These are phyloP conservation scores for Potamilus streckersoni DNA, from an alignment of 1,140 invertebrate genomes.

Conservation along the genomic window DNA sequence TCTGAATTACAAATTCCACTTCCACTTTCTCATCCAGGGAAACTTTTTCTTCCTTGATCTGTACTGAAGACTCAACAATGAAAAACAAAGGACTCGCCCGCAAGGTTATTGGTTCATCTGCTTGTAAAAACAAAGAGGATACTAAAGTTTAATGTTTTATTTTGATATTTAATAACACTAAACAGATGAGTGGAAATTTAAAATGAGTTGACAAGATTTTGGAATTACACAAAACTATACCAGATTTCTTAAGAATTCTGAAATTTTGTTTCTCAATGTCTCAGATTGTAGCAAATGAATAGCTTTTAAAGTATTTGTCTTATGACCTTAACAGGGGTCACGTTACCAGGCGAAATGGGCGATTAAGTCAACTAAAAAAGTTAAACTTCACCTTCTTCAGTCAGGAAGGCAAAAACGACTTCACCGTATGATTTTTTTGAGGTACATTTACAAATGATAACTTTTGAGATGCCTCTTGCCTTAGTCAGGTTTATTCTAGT, in stretches of 20 bases:
- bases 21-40: slow-evolving; percentile 73
- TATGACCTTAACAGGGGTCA: too few species aligned
- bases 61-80: slow-evolving; percentile 5
- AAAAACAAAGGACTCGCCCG: slow-evolving; percentile 10
- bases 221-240: neutral
- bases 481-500: too few species aligned
- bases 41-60: slow-evolving; percentile 43
- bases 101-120: slow-evolving; percentile 9
- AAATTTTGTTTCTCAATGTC: slow-evolving; percentile 1
- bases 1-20: slow-evolving; percentile 73
- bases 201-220: neutral
- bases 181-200: neutral
- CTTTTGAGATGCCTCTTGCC: too few species aligned
- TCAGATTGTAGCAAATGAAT: too few species aligned
- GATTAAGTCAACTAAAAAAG: too few species aligned
- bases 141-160: neutral
- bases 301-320: neutral
- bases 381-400: too few species aligned
- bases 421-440: too few species aligned
- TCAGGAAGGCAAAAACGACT: too few species aligned
- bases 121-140: neutral
- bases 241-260: neutral
- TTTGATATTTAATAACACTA: neutral
- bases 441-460: too few species aligned
- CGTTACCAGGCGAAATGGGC: too few species aligned